A percentile compares a stretch with the other conserved stretches of the same genome.
Conservation (phyloP, 2,888 invertebrate species). For the Tyria jacobaeae region DNA sequence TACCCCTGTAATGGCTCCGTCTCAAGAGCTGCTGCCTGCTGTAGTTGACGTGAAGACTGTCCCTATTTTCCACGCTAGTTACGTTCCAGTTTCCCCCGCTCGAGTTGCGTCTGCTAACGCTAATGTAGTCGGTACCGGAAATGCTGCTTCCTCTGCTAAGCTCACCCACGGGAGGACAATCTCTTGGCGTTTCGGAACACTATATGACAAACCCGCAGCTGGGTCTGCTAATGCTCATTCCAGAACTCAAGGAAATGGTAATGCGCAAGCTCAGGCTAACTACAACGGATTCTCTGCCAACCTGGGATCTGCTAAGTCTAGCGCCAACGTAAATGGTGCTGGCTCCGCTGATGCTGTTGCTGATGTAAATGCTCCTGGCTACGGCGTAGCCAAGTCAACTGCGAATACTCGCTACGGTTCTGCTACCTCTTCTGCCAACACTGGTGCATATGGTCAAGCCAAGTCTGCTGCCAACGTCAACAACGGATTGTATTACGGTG, state of each 20-base stretch:
- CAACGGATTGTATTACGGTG: slow-evolving; percentile 50
- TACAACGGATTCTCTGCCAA: slow-evolving; percentile 47
- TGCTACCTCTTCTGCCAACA: slow-evolving; percentile 49
- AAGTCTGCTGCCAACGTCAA: slow-evolving; percentile 54
- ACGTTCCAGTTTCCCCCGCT: slow-evolving; percentile 40
- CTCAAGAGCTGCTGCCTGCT: slow-evolving; percentile 44
- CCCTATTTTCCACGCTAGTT: slow-evolving; percentile 61
- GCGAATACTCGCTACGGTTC: slow-evolving; percentile 52
- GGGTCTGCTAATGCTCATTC: slow-evolving; percentile 50
- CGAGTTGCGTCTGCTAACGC: slow-evolving; percentile 65
- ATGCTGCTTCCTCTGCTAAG: slow-evolving; percentile 60
- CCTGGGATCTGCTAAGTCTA: slow-evolving; percentile 50
- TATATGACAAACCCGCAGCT: slow-evolving; percentile 64
- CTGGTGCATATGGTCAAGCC: slow-evolving; percentile 44
- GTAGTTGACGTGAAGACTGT: slow-evolving; percentile 59
- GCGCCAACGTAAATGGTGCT: slow-evolving; percentile 59
- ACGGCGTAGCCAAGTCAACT: slow-evolving; percentile 56
- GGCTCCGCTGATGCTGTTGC: slow-evolving; percentile 61
- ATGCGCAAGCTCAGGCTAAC: slow-evolving; percentile 55
- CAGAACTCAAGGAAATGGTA: slow-evolving; percentile 53
- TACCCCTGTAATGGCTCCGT: slow-evolving; percentile 34
- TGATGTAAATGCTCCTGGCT: slow-evolving; percentile 57
- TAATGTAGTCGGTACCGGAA: slow-evolving; percentile 61
- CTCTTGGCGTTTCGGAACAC: slow-evolving; percentile 76
- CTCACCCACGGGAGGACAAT: slow-evolving; percentile 58